Percentiles rank a stretch among this genome's conserved stretches.
These are phyloP conservation scores for Glaucopsyche alexis DNA, from an alignment of 2,888 invertebrate genomes.

Conservation along the genomic window DNA sequence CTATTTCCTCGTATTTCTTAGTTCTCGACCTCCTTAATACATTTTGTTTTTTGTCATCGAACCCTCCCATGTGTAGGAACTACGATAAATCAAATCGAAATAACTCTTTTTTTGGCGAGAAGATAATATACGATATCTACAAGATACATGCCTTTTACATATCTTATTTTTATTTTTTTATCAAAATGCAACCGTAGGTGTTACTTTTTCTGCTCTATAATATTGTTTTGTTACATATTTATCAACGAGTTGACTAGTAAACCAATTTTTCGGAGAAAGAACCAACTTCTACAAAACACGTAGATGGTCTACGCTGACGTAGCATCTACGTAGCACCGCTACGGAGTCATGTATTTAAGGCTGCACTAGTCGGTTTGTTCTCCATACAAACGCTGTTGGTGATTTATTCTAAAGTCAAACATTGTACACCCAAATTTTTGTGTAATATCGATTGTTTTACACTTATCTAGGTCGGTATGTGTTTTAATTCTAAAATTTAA, in stretches of 20 bases:
- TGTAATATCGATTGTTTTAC: too few relatives aligned
- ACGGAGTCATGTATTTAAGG: background rate
- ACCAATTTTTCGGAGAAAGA: too few relatives aligned
- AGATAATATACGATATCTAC: conserved; percentile 47
- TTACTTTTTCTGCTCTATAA: background rate
- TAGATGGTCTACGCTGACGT: background rate
- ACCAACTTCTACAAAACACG: background rate
- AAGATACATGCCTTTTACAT: background rate
- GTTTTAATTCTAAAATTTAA: too few relatives aligned
- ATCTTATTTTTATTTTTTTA: background rate
- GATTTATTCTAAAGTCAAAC: too few relatives aligned
- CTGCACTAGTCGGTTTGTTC: too few relatives aligned
- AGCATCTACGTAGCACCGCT: background rate
- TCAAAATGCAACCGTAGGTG: background rate
- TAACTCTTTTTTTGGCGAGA: conserved; percentile 68
- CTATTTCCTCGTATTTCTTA: conserved; percentile 45
- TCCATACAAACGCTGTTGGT: too few relatives aligned
- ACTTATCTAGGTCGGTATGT: too few relatives aligned
- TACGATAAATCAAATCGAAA: conserved; percentile 74
- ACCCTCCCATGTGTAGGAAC: conserved; percentile 70
- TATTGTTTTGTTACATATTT: too few relatives aligned
- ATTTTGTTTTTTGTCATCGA: conserved; percentile 66
- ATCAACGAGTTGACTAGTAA: too few relatives aligned
- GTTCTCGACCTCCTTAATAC: conserved; percentile 61
- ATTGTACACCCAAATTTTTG: too few relatives aligned